Base-by-base conservation (phyloP, 2,797 vertebrate species). In the Pseudochromis fuscus region DNA sequence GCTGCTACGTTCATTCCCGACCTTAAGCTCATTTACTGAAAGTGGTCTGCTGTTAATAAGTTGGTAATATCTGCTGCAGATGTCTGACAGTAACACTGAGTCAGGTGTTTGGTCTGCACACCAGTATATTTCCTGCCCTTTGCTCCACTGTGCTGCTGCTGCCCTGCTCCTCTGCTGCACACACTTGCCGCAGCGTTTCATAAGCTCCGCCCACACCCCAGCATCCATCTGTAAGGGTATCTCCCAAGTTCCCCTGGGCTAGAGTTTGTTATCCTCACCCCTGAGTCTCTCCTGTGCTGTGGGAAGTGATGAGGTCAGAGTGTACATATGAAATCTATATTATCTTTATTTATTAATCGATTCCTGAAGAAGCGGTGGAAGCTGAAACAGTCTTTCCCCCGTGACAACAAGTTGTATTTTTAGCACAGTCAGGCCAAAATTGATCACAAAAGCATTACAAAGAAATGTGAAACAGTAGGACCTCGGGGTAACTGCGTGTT, bases 221-320 rank as follows among this genome's bases (percentile, higher is more conserved):
- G 55, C 42, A 63, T 72, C 42, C 58, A 81, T 37, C 25, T 80
- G 52, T 37, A n/a, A 46, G 8, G 57, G 42, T 45, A 25, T 28
- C 28, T 6, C 42, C 19, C 23, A 55, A 13, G 15, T 51, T 42
- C 23, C 35, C 38, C 16, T 21, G 15, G 40, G 28, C 13, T 63
- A 16, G 3, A 5, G 49, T 61, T 55, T 58, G 50, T 68, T 42
- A 51, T 59, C 46, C 21, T 35, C 7, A 23, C 35, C 71, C 24
- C 10, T 9, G 25, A 10, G 33, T 12, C 3, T 42, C 44, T 31
- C 18, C 23, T 67, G 31, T 44, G 31, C 18, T 73, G 61, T 53
- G 31, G 59, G 25, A 63, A 46, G 16, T 64, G 45, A 40, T 25
- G 40, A 50, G 38, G 44, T 67, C 45, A 62, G 6, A 50, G 23